phyloP scores from a whole-genome alignment of 2,797 vertebrate species.

The Taeniopygia guttata region DNA sequence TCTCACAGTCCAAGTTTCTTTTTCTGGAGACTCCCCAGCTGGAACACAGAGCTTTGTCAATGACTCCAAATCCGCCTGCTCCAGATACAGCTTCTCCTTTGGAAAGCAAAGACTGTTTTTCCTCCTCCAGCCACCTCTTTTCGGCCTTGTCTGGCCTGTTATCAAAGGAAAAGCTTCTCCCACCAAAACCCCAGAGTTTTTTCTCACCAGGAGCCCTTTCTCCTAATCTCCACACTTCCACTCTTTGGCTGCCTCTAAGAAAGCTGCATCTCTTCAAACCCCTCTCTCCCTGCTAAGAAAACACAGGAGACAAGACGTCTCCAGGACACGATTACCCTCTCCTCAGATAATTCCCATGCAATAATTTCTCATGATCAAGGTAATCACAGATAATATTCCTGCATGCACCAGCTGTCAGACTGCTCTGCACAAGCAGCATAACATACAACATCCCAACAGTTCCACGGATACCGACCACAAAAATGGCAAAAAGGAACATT shows the following conservation, averaged over 20 bases:
- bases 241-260: not conserved
- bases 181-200: not conserved
- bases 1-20: not conserved
- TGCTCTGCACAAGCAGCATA: not conserved
- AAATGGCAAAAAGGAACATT: not conserved
- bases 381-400: not conserved
- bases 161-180: slow-evolving; percentile 30
- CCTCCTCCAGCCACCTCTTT: not conserved
- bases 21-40: not conserved
- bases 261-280: slow-evolving; percentile 8
- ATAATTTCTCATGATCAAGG: not conserved
- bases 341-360: not conserved
- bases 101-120: not conserved
- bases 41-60: not conserved
- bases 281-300: not conserved
- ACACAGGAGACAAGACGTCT: not conserved
- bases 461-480: accelerated
- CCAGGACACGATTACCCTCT: not conserved
- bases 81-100: not conserved
- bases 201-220: not conserved
- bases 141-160: not conserved
- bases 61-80: not conserved
- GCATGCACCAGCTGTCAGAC: not conserved
- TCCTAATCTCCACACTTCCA: not conserved
- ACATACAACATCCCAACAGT: not conserved